Percentiles rank a stretch among this genome's conserved stretches.
phyloP scores from a whole-genome alignment of 37 sponge, comb jelly and placozoan genomes.

The Aplysina aerophoba region DNA sequence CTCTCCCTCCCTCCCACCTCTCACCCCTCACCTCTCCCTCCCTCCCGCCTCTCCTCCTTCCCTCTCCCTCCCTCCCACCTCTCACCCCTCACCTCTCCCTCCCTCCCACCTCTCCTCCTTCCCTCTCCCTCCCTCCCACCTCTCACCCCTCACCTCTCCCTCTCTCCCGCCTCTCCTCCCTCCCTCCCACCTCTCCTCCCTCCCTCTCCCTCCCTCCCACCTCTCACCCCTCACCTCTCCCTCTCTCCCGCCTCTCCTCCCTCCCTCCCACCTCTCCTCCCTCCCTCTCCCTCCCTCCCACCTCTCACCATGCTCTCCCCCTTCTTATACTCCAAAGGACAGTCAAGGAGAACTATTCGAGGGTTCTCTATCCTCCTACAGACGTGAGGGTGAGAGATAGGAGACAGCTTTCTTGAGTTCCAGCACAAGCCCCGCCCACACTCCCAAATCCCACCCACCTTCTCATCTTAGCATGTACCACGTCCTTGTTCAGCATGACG shows the following conservation, averaged over 20 bases:
- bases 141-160: not conserved
- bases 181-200: constrained; percentile 16
- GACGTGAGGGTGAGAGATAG: not conserved
- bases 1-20: no score
- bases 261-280: constrained; percentile 20
- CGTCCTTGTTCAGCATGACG: constrained; percentile 96
- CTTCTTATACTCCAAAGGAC: constrained; percentile 97
- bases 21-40: no score
- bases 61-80: no score
- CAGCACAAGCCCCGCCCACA: not conserved
- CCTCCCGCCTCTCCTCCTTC: no score
- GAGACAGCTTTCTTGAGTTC: not conserved
- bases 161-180: not conserved
- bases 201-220: not conserved
- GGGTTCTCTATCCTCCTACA: constrained; percentile 85
- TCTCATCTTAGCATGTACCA: constrained; percentile 94
- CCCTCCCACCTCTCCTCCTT: no score
- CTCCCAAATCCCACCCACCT: constrained; percentile 41
- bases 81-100: no score
- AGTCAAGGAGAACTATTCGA: constrained; percentile 93
- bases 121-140: no score
- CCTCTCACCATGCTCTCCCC: constrained; percentile 89
- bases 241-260: constrained; percentile 61
- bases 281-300: not conserved
- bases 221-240: constrained; percentile 86